A percentile compares a stretch with the other conserved stretches of the same genome.
Evolutionary conservation across 2,797 vertebrate genomes (phyloP).

Genomic region (Enteromius unitaeniatus): DNA sequence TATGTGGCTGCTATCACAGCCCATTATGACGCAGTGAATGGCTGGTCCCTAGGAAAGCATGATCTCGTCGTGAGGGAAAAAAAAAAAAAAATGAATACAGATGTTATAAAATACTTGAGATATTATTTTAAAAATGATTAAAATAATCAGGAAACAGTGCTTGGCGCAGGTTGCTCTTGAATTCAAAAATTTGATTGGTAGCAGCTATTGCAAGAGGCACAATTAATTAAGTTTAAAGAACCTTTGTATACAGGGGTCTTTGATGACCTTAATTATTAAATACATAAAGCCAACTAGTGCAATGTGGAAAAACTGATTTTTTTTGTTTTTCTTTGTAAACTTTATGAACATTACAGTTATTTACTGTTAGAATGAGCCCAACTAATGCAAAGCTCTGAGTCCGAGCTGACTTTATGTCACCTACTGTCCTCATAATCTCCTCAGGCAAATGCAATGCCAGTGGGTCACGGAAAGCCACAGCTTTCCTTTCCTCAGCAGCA

Average conservation of each 20-base stretch:
- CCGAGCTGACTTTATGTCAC: background rate
- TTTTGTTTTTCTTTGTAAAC: background rate
- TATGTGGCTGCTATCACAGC: no score
- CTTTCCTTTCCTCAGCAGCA: slow-evolving; percentile 22
- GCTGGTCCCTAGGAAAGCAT: no score
- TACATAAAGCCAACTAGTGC: background rate
- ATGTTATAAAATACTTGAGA: background rate
- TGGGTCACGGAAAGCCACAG: slow-evolving; percentile 1
- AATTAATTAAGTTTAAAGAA: background rate
- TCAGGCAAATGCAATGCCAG: slow-evolving; percentile 29
- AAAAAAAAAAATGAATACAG: background rate
- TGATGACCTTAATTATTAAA: no score
- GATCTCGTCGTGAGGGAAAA: no score
- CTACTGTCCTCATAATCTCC: slow-evolving; percentile 32
- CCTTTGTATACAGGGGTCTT: background rate
- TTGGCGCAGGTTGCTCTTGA: background rate
- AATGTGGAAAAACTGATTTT: background rate
- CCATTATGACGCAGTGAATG: no score
- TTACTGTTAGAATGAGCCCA: background rate
- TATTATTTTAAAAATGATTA: background rate
- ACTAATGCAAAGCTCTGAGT: background rate
- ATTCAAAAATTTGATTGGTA: background rate
- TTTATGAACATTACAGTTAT: background rate
- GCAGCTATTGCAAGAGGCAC: background rate
- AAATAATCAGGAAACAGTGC: no score